Percentiles rank a stretch among this genome's conserved stretches.
phyloP scores from a whole-genome alignment of 2,113 vertebrate genomes.

The Apteryx mantelli region DNA sequence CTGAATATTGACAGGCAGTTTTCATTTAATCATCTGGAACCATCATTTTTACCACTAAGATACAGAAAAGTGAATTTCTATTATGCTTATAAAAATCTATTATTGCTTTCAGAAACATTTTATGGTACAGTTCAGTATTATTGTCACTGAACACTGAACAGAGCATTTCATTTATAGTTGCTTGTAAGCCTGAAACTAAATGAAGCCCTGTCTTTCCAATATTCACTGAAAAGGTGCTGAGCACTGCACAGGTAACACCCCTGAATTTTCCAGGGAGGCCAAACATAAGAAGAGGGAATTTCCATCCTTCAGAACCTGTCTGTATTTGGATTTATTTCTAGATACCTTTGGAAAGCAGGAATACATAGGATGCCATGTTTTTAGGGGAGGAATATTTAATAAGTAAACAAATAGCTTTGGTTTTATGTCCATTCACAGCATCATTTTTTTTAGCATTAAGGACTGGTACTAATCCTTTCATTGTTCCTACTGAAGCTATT shows the following conservation, averaged over 20 bases:
- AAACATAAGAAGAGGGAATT: neutral
- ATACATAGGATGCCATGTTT: neutral
- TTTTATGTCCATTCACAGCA: neutral
- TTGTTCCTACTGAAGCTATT: neutral
- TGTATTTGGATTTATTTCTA: neutral
- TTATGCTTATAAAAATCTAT: neutral
- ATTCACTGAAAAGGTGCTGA: neutral
- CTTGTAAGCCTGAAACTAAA: neutral
- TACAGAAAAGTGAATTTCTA: neutral
- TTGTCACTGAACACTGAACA: neutral
- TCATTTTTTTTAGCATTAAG: neutral
- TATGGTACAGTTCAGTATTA: neutral
- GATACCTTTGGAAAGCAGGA: neutral
- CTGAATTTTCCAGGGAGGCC: neutral
- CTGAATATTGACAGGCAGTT: neutral
- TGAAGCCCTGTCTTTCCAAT: neutral
- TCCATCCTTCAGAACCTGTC: neutral
- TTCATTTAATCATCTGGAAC: neutral
- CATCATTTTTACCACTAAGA: neutral
- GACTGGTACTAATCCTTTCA: neutral
- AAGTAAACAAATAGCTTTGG: neutral
- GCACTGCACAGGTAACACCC: neutral
- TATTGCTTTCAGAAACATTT: neutral
- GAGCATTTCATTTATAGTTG: neutral
- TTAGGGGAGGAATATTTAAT: neutral